phyloP scores from a whole-genome alignment of 2,113 vertebrate genomes.

The Arenaria interpres region DNA sequence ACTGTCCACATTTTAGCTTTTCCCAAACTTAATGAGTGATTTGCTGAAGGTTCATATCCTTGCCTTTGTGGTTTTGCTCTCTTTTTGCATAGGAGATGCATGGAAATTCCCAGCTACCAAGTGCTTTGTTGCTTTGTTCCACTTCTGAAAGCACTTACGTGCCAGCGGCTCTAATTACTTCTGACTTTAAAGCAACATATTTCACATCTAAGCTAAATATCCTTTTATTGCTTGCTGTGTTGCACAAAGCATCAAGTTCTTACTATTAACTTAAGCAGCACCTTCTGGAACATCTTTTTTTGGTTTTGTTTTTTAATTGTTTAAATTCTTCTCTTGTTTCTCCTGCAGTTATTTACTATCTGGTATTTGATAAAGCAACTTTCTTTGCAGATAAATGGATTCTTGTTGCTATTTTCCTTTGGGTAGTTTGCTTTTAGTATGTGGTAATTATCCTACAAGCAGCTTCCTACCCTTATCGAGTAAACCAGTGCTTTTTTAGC shows the following conservation, averaged over 20 bases:
- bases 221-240: neutral
- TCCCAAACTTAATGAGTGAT: neutral
- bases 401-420: neutral
- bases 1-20: neutral
- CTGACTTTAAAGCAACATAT: constrained; percentile 15
- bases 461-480: neutral
- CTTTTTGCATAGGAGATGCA: neutral
- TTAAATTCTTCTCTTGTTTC: neutral
- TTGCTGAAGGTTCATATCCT: neutral
- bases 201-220: constrained; percentile 19
- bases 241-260: neutral
- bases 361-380: neutral
- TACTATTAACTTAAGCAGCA: neutral
- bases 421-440: neutral
- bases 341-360: neutral
- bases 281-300: neutral
- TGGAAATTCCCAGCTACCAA: constrained; percentile 35
- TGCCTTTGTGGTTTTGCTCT: neutral
- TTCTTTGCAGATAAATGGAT: neutral
- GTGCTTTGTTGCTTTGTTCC: constrained; percentile 1
- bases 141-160: constrained; percentile 27
- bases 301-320: neutral
- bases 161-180: constrained; percentile 16
- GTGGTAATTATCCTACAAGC: neutral
- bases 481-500: fast-evolving